These are phyloP conservation scores for Halcyon senegalensis DNA, from an alignment of 2,113 vertebrate genomes.

Conservation along the genomic window DNA sequence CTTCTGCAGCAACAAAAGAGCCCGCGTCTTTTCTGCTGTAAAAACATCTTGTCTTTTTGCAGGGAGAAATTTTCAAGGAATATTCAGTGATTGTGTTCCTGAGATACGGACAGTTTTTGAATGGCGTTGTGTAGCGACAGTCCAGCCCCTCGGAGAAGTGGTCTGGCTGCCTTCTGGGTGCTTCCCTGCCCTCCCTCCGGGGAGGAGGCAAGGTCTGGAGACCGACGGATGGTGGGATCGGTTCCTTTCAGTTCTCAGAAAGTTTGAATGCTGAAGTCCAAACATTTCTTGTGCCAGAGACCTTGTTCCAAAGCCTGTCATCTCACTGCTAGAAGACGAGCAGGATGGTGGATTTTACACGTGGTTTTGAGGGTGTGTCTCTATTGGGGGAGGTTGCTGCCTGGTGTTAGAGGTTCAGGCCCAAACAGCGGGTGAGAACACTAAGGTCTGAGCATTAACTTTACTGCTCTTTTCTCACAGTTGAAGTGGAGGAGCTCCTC, in stretches of 20 bases:
- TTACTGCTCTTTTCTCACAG: not conserved
- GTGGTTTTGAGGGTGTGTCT: not conserved
- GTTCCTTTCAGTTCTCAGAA: not conserved
- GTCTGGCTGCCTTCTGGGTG: not conserved
- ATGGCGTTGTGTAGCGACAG: not conserved
- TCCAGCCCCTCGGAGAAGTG: not conserved
- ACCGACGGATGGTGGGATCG: fast-evolving
- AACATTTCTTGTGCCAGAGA: conserved; percentile 49
- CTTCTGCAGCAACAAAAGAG: not conserved
- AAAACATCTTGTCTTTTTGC: not conserved
- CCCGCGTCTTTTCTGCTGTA: conserved; percentile 2
- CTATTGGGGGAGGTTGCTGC: conserved; percentile 7
- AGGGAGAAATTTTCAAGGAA: conserved; percentile 22
- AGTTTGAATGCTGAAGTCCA: conserved; percentile 52
- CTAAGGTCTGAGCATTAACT: not conserved
- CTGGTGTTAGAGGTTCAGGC: not conserved
- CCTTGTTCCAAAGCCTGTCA: not conserved
- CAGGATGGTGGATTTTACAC: not conserved
- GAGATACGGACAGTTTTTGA: not conserved
- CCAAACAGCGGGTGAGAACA: not conserved
- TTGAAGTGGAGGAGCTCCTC: not conserved
- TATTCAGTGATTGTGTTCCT: not conserved
- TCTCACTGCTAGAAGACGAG: not conserved
- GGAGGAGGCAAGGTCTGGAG: not conserved
- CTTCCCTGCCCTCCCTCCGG: not conserved